Conservation (phyloP, 2,888 invertebrate species). For the Marronus borbonicus region DNA sequence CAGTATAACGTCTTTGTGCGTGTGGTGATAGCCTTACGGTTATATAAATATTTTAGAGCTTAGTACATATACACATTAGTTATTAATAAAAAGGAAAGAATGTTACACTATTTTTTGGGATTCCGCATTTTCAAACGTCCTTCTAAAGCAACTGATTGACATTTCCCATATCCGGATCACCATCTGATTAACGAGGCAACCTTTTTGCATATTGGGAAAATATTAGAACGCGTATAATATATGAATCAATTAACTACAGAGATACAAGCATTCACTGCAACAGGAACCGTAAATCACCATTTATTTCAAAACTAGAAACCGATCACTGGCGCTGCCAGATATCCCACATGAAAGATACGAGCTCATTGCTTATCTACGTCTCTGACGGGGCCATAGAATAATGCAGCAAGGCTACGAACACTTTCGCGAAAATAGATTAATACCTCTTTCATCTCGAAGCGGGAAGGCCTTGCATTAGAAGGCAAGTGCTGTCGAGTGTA, state of each 20-base stretch:
- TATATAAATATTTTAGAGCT: no score
- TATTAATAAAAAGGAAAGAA: background rate
- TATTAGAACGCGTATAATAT: slow-evolving; percentile 1
- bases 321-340: slow-evolving; percentile 17
- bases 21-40: no score
- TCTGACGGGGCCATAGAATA: slow-evolving; percentile 9
- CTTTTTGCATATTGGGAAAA: slow-evolving; percentile 10
- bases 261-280: background rate
- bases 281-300: slow-evolving; percentile 10
- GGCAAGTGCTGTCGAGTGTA: slow-evolving; percentile 14
- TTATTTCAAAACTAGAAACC: slow-evolving; percentile 20
- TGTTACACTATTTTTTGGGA: background rate
- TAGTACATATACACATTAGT: no score
- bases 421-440: no score
- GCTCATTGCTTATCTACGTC: slow-evolving; percentile 19
- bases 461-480: slow-evolving; percentile 4
- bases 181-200: no score
- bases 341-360: slow-evolving; percentile 30
- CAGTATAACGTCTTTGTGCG: no score
- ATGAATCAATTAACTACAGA: background rate
- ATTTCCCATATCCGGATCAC: no score
- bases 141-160: no score
- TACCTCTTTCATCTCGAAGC: slow-evolving; percentile 17
- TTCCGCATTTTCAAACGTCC: no score
- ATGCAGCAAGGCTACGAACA: slow-evolving; percentile 1